phyloP scores from a whole-genome alignment of 2,113 vertebrate species.

The Spheniscus mendiculus region DNA sequence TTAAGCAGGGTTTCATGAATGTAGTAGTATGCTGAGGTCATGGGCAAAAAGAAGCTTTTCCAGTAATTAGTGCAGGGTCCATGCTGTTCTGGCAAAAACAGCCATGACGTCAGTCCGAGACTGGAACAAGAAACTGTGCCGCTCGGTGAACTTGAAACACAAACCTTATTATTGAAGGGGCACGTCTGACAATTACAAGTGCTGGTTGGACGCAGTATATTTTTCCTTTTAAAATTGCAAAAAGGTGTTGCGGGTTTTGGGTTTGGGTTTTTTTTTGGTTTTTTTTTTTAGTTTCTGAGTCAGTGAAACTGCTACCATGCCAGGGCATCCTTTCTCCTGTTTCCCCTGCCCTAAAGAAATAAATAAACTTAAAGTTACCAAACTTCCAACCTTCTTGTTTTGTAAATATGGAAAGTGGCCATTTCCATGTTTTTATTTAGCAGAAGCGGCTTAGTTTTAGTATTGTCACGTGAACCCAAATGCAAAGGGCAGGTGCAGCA shows the following conservation, averaged over 20 bases:
- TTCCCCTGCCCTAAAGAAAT: neutral
- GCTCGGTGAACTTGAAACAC: neutral
- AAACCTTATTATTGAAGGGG: slow-evolving; percentile 13
- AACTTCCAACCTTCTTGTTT: neutral
- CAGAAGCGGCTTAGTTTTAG: neutral
- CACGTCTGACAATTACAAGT: neutral
- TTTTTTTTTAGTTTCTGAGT: neutral
- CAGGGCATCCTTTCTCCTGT: neutral
- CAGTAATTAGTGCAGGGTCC: slow-evolving; percentile 64
- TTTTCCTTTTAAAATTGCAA: neutral
- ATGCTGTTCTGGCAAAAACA: slow-evolving; percentile 61
- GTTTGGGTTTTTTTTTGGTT: too few species aligned
- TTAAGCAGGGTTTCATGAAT: slow-evolving; percentile 45
- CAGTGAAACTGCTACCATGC: neutral
- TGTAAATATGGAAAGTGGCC: neutral
- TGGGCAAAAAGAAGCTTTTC: slow-evolving; percentile 57
- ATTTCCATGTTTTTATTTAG: slow-evolving; percentile 7
- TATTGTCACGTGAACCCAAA: neutral
- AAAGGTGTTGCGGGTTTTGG: neutral
- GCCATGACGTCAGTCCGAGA: slow-evolving; percentile 10
- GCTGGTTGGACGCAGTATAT: neutral
- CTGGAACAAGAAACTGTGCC: neutral
- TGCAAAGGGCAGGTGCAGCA: neutral
- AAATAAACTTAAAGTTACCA: neutral
- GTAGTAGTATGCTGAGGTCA: slow-evolving; percentile 53